Conservation (phyloP, 2,888 invertebrate genomes). For the Drosophila colorata region DNA sequence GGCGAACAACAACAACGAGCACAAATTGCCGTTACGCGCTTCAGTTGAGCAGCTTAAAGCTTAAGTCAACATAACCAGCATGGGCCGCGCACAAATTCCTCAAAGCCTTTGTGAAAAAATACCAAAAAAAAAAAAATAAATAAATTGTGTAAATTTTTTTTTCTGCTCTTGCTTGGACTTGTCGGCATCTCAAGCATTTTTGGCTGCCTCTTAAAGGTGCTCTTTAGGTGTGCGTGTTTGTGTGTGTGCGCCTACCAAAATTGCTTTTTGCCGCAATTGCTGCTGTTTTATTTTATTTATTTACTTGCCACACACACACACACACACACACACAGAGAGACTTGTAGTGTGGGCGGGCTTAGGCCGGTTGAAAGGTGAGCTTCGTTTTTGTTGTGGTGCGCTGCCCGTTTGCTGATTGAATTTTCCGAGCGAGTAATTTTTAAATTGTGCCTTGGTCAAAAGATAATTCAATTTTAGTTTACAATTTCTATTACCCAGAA, state of each 20-base stretch:
- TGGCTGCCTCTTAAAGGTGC: slow-evolving; percentile 65
- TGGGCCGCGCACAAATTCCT: slow-evolving; percentile 48
- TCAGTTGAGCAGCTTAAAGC: slow-evolving; percentile 80
- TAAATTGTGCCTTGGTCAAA: slow-evolving; percentile 77
- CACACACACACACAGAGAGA: slow-evolving; percentile 25
- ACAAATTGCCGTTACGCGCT: slow-evolving; percentile 78
- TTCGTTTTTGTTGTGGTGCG: slow-evolving; percentile 44
- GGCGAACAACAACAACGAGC: slow-evolving; percentile 65
- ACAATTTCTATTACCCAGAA: slow-evolving; percentile 69
- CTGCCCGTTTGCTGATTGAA: slow-evolving; percentile 74
- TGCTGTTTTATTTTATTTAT: slow-evolving; percentile 77
- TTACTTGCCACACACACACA: slow-evolving; percentile 59
- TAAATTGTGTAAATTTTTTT: slow-evolving; percentile 59
- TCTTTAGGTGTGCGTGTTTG: slow-evolving; percentile 16
- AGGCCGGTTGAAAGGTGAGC: slow-evolving; percentile 30
- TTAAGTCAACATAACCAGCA: slow-evolving; percentile 70
- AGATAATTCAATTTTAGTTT: slow-evolving; percentile 79
- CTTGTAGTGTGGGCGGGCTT: slow-evolving; percentile 11
- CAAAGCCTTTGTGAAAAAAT: slow-evolving; percentile 60
- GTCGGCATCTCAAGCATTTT: slow-evolving; percentile 71
- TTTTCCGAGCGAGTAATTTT: slow-evolving; percentile 80
- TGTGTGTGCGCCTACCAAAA: slow-evolving; percentile 43
- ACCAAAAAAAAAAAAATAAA: slow-evolving; percentile 16
- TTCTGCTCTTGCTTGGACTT: slow-evolving; percentile 24
- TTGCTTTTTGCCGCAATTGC: slow-evolving; percentile 67